phyloP scores from a whole-genome alignment of 2,888 invertebrate species.

The Hipparchia semele region DNA sequence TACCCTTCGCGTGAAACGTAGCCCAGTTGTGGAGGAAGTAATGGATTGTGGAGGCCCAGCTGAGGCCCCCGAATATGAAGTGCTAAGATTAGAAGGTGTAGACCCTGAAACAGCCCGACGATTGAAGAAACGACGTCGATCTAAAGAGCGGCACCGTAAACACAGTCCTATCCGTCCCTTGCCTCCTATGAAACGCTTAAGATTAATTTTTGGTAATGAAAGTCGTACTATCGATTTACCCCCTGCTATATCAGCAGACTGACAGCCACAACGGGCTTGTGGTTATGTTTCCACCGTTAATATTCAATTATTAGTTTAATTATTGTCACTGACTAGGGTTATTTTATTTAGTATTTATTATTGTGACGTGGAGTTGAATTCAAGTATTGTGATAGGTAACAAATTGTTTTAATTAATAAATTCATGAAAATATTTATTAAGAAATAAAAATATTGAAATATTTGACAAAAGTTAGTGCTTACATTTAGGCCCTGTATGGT shows the following conservation, averaged over 20 bases:
- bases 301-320: constrained; percentile 81
- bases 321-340: constrained; percentile 77
- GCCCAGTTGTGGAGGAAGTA: constrained; percentile 92
- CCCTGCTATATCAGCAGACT: constrained; percentile 85
- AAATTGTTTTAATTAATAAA: constrained; percentile 67
- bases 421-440: constrained; percentile 35
- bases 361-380: constrained; percentile 66
- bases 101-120: constrained; percentile 81
- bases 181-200: constrained; percentile 92
- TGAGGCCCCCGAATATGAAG: constrained; percentile 91
- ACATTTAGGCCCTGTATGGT: constrained; percentile 18
- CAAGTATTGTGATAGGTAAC: constrained; percentile 69
- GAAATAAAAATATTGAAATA: constrained; percentile 22
- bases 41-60: constrained; percentile 89
- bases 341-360: constrained; percentile 79
- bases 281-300: constrained; percentile 79
- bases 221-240: constrained; percentile 95
- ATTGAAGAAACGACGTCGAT: constrained; percentile 80
- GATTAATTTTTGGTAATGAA: constrained; percentile 94
- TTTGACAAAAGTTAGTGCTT: constrained; percentile 18
- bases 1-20: constrained; percentile 93
- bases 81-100: constrained; percentile 91
- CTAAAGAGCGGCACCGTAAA: constrained; percentile 76
- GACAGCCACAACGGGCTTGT: constrained; percentile 74
- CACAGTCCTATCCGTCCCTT: constrained; percentile 82